Evolutionary conservation across 35 echinoderm and acorn worm genomes (phyloP).

Genomic region (Eucidaris tribuloides): DNA sequence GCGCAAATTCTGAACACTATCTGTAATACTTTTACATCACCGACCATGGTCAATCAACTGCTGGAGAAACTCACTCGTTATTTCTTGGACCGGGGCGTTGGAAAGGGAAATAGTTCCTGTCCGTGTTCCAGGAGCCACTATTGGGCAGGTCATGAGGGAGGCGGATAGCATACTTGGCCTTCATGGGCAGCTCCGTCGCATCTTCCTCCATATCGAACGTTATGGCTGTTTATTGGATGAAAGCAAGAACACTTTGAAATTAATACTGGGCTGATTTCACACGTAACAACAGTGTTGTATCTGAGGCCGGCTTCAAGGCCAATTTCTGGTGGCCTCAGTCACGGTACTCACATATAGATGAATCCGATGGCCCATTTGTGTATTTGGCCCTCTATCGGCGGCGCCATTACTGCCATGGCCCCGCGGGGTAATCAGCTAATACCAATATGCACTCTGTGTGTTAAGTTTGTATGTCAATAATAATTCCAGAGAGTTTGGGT

Average conservation of each 20-base stretch:
- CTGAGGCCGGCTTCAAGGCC: no score
- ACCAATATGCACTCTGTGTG: no score
- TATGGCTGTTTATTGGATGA: slow-evolving; percentile 31
- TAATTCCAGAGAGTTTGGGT: no score
- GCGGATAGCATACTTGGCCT: slow-evolving; percentile 71
- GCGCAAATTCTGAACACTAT: no score
- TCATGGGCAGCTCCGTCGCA: slow-evolving; percentile 36
- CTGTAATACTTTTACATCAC: no score
- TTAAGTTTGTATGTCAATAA: background rate
- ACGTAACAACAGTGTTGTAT: background rate
- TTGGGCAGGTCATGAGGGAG: slow-evolving; percentile 50
- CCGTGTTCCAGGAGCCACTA: slow-evolving; percentile 50
- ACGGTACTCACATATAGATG: background rate
- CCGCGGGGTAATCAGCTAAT: no score
- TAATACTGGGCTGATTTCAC: background rate
- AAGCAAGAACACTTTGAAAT: background rate
- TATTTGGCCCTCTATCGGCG: no score
- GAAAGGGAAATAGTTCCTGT: slow-evolving; percentile 63
- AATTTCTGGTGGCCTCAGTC: no score
- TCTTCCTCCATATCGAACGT: slow-evolving; percentile 50
- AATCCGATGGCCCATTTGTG: no score
- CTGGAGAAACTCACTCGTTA: slow-evolving; percentile 33
- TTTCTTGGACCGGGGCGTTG: slow-evolving; percentile 46
- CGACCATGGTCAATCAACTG: background rate
- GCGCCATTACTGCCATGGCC: no score